phyloP scores from a whole-genome alignment of 2,113 vertebrate genomes.

The Numida meleagris region DNA sequence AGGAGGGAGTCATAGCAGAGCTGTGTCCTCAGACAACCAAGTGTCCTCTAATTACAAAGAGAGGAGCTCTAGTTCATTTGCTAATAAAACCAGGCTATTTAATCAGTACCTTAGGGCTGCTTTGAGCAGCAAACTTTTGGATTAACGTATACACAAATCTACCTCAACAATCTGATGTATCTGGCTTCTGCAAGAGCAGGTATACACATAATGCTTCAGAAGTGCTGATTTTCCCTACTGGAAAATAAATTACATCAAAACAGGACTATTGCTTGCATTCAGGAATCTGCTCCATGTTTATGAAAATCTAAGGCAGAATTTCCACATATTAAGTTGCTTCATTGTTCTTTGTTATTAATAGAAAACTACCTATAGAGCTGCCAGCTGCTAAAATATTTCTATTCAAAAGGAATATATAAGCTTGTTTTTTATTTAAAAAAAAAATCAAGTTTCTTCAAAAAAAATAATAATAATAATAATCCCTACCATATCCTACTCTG shows the following conservation, averaged over 20 bases:
- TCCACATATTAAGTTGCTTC: neutral
- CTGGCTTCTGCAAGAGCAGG: neutral
- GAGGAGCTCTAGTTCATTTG: neutral
- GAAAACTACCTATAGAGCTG: neutral
- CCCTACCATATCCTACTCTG: neutral
- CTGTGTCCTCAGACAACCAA: neutral
- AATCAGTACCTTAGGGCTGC: neutral
- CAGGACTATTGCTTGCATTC: neutral
- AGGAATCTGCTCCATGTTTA: neutral
- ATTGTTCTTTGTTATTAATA: neutral
- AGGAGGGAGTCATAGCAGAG: neutral
- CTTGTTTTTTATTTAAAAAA: neutral
- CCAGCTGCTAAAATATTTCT: neutral
- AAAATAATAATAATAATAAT: neutral
- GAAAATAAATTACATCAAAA: neutral
- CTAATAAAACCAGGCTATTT: neutral
- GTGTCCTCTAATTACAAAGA: neutral
- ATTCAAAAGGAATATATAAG: neutral
- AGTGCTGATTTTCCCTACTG: neutral
- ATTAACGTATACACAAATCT: neutral
- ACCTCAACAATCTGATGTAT: constrained; percentile 6
- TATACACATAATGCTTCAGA: neutral
- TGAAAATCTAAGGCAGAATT: neutral
- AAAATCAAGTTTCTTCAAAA: neutral
- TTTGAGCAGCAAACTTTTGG: neutral